Evolutionary conservation across 2,113 vertebrate genomes (phyloP), one percentile per base, ranked within the genome.

Genomic region (Pseudolaguvia tuberculata): DNA sequence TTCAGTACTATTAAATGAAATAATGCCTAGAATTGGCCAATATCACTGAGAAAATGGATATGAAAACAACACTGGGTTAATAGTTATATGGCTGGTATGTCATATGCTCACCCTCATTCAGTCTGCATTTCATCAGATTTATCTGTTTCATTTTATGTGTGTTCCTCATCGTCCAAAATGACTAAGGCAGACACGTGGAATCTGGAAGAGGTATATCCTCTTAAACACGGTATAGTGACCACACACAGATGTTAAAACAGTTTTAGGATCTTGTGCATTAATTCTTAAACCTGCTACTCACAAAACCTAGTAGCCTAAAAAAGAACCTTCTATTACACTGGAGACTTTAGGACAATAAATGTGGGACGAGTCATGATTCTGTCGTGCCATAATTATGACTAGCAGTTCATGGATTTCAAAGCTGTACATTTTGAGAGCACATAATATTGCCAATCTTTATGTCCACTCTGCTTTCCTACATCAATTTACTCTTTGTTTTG

Each of bases 171-270:
- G 18, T 55, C 61, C 67, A 74, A 82, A 87, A 88, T 82, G 83
- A 83, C 58, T 85, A 80, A 81, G 75, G 61, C 89, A 88, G 84
- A 86, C 76, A 75, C 75, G 61, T 23, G 70, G 79, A 69, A 79
- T 84, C 76, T 84, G 78, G 81, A 86, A 85, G 69, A 39, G 72
- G 65, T 81, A 78, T 55, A 52, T 80, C 76, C 69, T 63, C 52
- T 73, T 70, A 82, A 86, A 83, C 82, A 81, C 77, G 72, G 79
- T 45, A 65, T 77, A 35, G 78, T 77, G 78, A 77, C 79, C 82
- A 77, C 57, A 76, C 62, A 84, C 88, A 88, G 78, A 87, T 88
- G 88, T 85, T 87, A 83, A 85, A 87, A 70, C 56, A 59, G 71
- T 86, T 87, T 78, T 65, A 68, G 75, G 80, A 81, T 80, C 79